These are phyloP conservation scores for Neodiprion lecontei DNA, from an alignment of 1,140 invertebrate species.

Conservation along the genomic window DNA sequence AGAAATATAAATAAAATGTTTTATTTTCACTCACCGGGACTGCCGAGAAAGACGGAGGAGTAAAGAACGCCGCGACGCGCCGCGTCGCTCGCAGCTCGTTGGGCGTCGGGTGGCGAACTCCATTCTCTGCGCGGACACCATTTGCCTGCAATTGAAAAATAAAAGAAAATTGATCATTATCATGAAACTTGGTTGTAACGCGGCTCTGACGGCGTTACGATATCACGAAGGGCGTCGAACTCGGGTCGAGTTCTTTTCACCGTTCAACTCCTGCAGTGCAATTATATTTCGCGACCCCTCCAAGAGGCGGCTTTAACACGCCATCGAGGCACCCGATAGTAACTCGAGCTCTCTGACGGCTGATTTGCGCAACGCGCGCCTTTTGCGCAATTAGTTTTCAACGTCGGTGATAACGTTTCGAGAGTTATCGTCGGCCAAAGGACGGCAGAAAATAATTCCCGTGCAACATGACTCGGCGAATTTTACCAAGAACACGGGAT, in stretches of 20 bases:
- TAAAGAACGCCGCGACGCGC: constrained; percentile 81
- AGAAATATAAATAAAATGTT: constrained; percentile 18
- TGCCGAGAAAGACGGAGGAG: constrained; percentile 88
- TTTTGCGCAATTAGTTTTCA: background rate
- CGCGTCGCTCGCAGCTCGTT: constrained; percentile 72
- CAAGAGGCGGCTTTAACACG: background rate
- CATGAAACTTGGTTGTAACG: constrained; percentile 26
- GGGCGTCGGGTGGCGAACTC: constrained; percentile 82
- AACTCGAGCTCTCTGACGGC: background rate
- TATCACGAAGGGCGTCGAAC: too few relatives aligned
- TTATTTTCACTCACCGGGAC: constrained; percentile 79
- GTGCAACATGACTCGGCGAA: background rate
- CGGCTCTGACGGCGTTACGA: too few relatives aligned
- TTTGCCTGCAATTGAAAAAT: constrained; percentile 74
- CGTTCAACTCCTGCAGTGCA: too few relatives aligned
- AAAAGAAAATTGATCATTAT: constrained; percentile 26
- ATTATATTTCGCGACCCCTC: too few relatives aligned
- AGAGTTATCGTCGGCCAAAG: background rate
- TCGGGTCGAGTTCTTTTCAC: too few relatives aligned
- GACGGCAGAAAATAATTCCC: background rate
- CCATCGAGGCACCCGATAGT: background rate
- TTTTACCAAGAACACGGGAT: background rate
- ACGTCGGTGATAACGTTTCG: background rate
- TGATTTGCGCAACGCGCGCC: background rate
- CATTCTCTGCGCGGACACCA: constrained; percentile 88